Evolutionary conservation across 2,888 invertebrate genomes (phyloP), one percentile per base, ranked within the genome.

Genomic region (Fissipunctia ypsillon): DNA sequence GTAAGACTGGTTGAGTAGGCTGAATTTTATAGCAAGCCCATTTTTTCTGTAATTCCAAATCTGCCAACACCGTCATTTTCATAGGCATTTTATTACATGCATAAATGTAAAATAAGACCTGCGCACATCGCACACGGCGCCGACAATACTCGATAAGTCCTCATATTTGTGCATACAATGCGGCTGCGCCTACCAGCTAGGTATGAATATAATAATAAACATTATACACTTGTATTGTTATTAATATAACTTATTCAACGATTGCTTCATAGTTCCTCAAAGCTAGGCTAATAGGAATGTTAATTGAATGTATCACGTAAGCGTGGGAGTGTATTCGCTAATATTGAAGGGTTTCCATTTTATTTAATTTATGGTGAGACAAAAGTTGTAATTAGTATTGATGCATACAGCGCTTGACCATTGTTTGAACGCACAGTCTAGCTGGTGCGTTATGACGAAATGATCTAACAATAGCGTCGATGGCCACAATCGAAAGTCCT

Each of bases 101-200:
- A 10, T 41, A 25, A 35, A 31, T 57, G 63, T 59, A 80, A 80
- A 19, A 19, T n/a, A 19, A 79, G 19, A n/a, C 25, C 1, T 38
- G 1, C 35, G 7, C 22, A 16, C 28, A 10, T 22, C 31, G 43
- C 52, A 35, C 73, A 64, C 56, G 80, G 60, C 75, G 41, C 52
- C 57, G 54, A 31, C 67, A 70, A 59, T 48, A 50, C 67, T 64
- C 19, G 25, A 28, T 19, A 31, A 35, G 43, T n/a, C 70, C 12
- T 67, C 63, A 70, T 78, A 69, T 52, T 66, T 64, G 70, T 66
- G 57, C 77, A 76, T 67, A 81, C 77, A 80, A 80, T 80, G 60
- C 67, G 14, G 19, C 45, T 19, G 38, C 78, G 25, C 10, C 14
- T 56, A 43, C 54, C 52, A 54, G 43, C 28, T 50, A 68, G 14